A percentile compares a stretch with the other conserved stretches of the same genome.
Evolutionary conservation across 2,113 vertebrate species (phyloP).

Genomic region (Phrynocephalus versicolor): DNA sequence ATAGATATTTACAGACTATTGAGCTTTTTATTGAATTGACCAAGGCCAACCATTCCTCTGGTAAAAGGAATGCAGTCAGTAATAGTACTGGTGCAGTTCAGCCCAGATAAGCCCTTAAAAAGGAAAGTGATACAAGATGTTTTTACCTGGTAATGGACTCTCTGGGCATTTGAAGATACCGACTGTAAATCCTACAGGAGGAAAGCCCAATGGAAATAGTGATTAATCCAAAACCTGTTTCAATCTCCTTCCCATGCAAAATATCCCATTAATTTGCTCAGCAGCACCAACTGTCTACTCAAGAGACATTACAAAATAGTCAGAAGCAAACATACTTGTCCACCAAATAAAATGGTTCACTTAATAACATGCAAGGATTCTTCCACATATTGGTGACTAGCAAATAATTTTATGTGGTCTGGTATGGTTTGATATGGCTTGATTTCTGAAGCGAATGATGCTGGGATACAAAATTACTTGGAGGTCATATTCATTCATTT

Average conservation of each 20-base stretch:
- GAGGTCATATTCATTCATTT: background rate
- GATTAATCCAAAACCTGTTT: background rate
- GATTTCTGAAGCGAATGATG: background rate
- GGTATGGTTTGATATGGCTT: background rate
- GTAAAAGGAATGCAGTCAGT: background rate
- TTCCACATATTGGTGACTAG: background rate
- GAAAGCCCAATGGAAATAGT: slow-evolving; percentile 22
- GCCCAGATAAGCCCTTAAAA: background rate
- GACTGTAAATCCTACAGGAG: slow-evolving; percentile 77
- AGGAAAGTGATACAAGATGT: slow-evolving; percentile 36
- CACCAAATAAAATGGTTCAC: background rate
- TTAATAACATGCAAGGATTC: background rate
- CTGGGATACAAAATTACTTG: background rate
- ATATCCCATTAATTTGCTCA: background rate
- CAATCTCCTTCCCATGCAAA: background rate
- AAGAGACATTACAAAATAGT: background rate
- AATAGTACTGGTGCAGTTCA: background rate
- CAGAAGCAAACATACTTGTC: background rate
- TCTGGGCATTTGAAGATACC: slow-evolving; percentile 79
- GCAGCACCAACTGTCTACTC: too few relatives aligned
- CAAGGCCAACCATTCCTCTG: background rate
- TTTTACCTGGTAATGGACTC: slow-evolving; percentile 97
- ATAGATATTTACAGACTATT: background rate
- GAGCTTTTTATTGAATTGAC: slow-evolving; percentile 4
- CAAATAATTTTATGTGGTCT: background rate